Percentiles rank a stretch among this genome's conserved stretches.
Conservation (phyloP, 2,888 invertebrate genomes). For the Autographa pulchrina region DNA sequence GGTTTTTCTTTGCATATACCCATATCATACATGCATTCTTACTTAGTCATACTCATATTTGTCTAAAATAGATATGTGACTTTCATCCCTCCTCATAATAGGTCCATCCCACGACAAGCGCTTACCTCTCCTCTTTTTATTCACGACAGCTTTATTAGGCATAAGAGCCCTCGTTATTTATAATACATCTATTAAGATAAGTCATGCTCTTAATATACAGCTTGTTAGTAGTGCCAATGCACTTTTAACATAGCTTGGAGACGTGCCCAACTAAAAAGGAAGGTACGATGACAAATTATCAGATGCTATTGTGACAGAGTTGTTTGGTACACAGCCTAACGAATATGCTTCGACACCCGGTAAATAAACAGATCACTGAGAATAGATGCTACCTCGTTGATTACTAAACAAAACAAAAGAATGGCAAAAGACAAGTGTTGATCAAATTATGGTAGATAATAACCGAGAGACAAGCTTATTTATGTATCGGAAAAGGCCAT, state of each 20-base stretch:
- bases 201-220: slow-evolving; percentile 13
- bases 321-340: neutral
- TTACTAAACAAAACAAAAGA: neutral
- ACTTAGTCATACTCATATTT: too few species aligned
- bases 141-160: too few species aligned
- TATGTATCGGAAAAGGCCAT: too few species aligned
- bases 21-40: too few species aligned
- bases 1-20: too few species aligned
- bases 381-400: neutral
- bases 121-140: too few species aligned
- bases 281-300: slow-evolving; percentile 48
- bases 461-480: too few species aligned
- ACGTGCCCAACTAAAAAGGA: slow-evolving; percentile 40
- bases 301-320: neutral
- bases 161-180: neutral
- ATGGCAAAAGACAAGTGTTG: too few species aligned
- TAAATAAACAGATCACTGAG: neutral
- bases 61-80: too few species aligned
- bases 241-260: slow-evolving; percentile 36
- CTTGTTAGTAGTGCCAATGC: slow-evolving; percentile 27
- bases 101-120: too few species aligned
- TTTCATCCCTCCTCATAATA: too few species aligned
- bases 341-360: slow-evolving; percentile 4
- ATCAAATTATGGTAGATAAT: too few species aligned
- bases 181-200: slow-evolving; percentile 18